Evolutionary conservation across 2,113 vertebrate species (phyloP).

Genomic region (Porphyrio hochstetteri): DNA sequence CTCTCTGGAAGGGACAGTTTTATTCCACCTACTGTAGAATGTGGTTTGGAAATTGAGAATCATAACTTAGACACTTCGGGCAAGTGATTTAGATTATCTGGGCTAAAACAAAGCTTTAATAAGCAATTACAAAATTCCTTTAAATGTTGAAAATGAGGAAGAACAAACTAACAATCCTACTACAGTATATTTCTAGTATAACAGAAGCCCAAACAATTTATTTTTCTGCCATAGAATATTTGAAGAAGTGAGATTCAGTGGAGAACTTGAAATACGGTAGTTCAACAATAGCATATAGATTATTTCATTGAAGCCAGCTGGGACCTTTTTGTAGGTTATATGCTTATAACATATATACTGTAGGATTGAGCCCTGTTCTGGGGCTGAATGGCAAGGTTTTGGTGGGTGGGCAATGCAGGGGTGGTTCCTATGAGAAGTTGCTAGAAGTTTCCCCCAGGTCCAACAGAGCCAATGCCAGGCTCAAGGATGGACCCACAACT

Average conservation of each 20-base stretch:
- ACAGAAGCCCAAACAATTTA: neutral
- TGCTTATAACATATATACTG: neutral
- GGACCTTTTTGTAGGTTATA: neutral
- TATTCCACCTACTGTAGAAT: neutral
- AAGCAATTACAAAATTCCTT: neutral
- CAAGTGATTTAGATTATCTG: neutral
- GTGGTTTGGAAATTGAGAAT: neutral
- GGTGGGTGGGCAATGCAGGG: too few relatives aligned
- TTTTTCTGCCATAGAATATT: neutral
- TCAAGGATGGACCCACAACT: too few relatives aligned
- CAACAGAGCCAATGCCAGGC: too few relatives aligned
- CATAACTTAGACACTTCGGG: neutral
- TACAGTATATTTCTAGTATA: neutral
- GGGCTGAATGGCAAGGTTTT: too few relatives aligned
- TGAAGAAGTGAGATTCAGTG: neutral
- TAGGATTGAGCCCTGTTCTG: neutral
- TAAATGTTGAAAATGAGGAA: neutral
- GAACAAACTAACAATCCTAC: neutral
- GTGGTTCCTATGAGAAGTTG: too few relatives aligned
- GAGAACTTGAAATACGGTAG: neutral
- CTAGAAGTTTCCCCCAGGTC: too few relatives aligned
- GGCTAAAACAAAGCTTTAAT: neutral
- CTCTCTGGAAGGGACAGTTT: neutral
- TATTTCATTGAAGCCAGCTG: neutral
- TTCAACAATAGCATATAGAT: neutral